phyloP scores from a whole-genome alignment of 2,797 vertebrate genomes.

The Linurgus olivaceus region DNA sequence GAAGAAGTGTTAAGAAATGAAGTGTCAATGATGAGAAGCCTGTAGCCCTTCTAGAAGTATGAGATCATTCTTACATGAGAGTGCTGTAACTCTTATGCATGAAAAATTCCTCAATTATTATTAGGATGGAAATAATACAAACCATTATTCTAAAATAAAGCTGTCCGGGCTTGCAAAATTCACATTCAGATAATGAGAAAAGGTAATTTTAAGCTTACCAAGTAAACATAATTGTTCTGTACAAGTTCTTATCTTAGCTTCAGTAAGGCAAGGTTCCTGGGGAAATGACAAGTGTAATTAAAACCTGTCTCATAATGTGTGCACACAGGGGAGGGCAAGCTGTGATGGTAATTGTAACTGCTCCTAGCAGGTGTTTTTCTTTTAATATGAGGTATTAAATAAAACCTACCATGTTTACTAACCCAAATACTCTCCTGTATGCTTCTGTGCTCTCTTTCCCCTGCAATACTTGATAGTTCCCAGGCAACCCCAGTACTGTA shows the following conservation, averaged over 20 bases:
- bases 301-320: conserved; percentile 16
- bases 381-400: conserved; percentile 15
- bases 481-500: background rate
- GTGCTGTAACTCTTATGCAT: background rate
- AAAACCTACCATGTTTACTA: conserved; percentile 5
- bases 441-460: background rate
- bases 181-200: background rate
- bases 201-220: background rate
- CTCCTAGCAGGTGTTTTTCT: conserved; percentile 33
- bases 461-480: background rate
- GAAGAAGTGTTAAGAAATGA: background rate
- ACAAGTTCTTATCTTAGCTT: background rate
- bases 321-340: conserved; percentile 17
- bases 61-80: background rate
- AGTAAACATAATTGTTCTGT: background rate
- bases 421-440: background rate
- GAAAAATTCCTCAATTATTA: background rate
- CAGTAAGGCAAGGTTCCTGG: background rate
- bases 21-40: background rate
- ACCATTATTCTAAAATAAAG: background rate
- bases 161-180: background rate
- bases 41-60: background rate
- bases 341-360: conserved; percentile 17
- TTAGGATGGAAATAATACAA: background rate
- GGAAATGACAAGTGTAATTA: conserved; percentile 59